A percentile compares a stretch with the other conserved stretches of the same genome.
Conservation (phyloP, 1,140 invertebrate genomes). For the Drosophila kohkoa region DNA sequence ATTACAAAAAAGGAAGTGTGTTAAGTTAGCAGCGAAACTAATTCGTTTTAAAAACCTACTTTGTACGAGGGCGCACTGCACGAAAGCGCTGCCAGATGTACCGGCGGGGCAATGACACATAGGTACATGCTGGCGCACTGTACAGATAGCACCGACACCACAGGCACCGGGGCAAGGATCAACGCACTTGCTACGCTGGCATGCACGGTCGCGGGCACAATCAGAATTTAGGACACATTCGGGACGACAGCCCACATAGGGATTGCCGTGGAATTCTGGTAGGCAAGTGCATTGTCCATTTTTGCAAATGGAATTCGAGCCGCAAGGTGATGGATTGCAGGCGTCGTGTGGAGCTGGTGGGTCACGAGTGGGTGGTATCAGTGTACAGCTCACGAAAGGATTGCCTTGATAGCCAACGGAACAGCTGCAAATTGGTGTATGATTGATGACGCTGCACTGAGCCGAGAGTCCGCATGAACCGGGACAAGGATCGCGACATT, state of each 20-base stretch:
- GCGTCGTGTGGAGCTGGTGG: constrained; percentile 80
- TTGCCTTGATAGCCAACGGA: constrained; percentile 90
- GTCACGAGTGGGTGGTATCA: constrained; percentile 70
- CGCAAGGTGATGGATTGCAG: constrained; percentile 90
- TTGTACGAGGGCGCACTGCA: constrained; percentile 84
- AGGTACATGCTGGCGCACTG: constrained; percentile 89
- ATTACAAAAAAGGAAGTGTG: neutral
- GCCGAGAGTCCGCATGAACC: constrained; percentile 93
- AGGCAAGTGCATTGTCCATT: constrained; percentile 85
- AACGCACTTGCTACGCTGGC: constrained; percentile 89
- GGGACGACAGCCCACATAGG: constrained; percentile 90
- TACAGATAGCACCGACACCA: constrained; percentile 89
- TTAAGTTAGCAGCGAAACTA: neutral
- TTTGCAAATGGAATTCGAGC: constrained; percentile 88
- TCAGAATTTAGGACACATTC: constrained; percentile 94
- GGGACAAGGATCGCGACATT: constrained; percentile 91
- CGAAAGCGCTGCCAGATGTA: constrained; percentile 92
- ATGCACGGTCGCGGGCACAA: constrained; percentile 89
- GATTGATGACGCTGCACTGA: constrained; percentile 93
- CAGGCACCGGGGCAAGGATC: constrained; percentile 92
- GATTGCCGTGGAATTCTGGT: constrained; percentile 91
- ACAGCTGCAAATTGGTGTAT: constrained; percentile 93
- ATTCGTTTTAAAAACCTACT: constrained; percentile 84
- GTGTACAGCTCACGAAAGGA: constrained; percentile 90
- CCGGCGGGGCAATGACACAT: constrained; percentile 88